Evolutionary conservation across 2,888 invertebrate species (phyloP), one percentile per base, ranked within the genome.

Genomic region (Oegoconia quadripuncta): DNA sequence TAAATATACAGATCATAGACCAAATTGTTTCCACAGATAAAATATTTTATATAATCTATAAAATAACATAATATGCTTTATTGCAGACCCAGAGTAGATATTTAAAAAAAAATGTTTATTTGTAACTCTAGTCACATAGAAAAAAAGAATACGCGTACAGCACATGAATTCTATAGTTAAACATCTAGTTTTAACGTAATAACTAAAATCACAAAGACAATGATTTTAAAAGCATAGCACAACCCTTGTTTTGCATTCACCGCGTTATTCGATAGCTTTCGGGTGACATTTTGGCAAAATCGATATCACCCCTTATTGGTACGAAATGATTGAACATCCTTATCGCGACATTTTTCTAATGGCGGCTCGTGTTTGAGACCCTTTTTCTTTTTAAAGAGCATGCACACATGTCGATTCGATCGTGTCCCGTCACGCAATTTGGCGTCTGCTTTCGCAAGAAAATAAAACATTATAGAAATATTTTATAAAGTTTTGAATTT

Each of bases 341-440:
- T 84, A 87, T 84, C 84, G 83, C 76, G 84, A 86, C 82, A 81
- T 86, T 87, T 84, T 86, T 86, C 83, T 86, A 87, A 87, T 86
- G 87, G 86, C 70, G 63, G 73, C 72, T 70, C 76, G 72, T 75
- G 83, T 80, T 80, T 75, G 77, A 74, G 80, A 78, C 82, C 87
- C 83, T 77, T 86, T 80, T 77, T 74, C 73, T 77, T 68, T 56
- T 76, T 59, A 70, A 53, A 70, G 72, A 58, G 59, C 48, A 62
- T 67, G 59, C 64, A 71, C 69, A 78, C 63, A 61, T 47, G 53
- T 53, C 6, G 3, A 50, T 44, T 3, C 18, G 7, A 18, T 18
- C 18, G 7, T 18, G 3, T 18, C 18, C n/a, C n/a, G n/a, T n/a
- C 20, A 20, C 7, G 20, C 20, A 20, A 20, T 20, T 20, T 20